Conservation (phyloP, 1,140 invertebrate species). For the Lasaia peninsularis region DNA sequence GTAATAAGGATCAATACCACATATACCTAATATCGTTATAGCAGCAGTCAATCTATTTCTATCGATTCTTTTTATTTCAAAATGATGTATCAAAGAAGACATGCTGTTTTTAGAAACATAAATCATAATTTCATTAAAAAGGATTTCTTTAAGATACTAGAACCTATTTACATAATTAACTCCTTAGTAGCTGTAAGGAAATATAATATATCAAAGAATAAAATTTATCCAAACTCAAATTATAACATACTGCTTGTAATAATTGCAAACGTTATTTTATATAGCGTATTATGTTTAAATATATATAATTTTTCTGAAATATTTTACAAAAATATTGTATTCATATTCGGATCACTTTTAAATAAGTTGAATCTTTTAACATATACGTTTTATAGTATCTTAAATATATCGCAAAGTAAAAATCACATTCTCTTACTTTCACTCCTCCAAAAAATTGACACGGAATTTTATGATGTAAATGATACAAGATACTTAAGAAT, state of each 20-base stretch:
- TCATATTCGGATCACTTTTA: neutral
- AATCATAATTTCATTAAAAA: neutral
- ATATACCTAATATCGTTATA: no score
- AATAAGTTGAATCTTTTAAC: neutral
- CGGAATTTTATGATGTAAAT: neutral
- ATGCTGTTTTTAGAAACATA: neutral
- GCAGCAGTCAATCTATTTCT: neutral
- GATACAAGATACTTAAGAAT: neutral
- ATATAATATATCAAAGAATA: neutral
- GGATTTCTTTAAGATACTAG: neutral
- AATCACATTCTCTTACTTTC: neutral
- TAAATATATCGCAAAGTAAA: neutral
- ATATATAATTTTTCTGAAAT: no score
- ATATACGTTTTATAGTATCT: neutral
- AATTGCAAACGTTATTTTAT: neutral
- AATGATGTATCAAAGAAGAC: neutral
- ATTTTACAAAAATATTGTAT: no score
- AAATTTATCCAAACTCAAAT: neutral
- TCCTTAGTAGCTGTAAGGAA: neutral
- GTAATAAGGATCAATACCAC: no score
- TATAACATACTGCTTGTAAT: neutral
- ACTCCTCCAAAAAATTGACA: neutral
- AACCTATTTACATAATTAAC: neutral
- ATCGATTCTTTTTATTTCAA: neutral
- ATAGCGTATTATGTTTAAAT: neutral